These are phyloP conservation scores for Listrodromus nycthemerus DNA, from an alignment of 2,888 invertebrate species.

Conservation along the genomic window DNA sequence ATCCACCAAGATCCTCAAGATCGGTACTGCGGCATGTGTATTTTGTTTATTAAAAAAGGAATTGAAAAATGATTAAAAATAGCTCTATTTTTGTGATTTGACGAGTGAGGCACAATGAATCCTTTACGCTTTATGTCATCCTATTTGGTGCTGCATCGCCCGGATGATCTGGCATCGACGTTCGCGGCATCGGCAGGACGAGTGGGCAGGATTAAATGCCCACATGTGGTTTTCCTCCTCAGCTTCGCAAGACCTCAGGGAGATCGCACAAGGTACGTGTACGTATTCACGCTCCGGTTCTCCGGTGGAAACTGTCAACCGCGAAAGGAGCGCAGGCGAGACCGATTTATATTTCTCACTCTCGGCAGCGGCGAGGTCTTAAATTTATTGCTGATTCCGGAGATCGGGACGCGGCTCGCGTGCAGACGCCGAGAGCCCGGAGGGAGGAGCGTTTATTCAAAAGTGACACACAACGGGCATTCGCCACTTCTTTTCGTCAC, in stretches of 20 bases:
- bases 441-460: conserved; percentile 20
- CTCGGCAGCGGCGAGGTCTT: conserved; percentile 9
- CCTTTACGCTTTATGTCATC: too few species aligned
- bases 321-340: conserved; percentile 13
- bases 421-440: conserved; percentile 22
- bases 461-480: conserved; percentile 12
- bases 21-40: too few species aligned
- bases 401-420: conserved; percentile 38
- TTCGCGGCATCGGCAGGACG: neutral
- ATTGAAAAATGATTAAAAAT: too few species aligned
- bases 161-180: neutral
- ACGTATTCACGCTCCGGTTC: conserved; percentile 3
- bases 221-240: neutral
- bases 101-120: too few species aligned
- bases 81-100: too few species aligned
- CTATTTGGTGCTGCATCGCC: neutral
- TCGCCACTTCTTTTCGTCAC: neutral
- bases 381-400: conserved; percentile 44
- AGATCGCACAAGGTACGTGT: neutral
- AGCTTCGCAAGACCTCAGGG: conserved; percentile 1
- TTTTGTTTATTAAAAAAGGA: too few species aligned
- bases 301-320: conserved; percentile 11
- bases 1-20: neutral
- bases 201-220: conserved; percentile 20
- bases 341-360: conserved; percentile 40